These are phyloP conservation scores for Spatulosminthurus flaviceps DNA, from an alignment of 2,888 invertebrate genomes.

Conservation along the genomic window DNA sequence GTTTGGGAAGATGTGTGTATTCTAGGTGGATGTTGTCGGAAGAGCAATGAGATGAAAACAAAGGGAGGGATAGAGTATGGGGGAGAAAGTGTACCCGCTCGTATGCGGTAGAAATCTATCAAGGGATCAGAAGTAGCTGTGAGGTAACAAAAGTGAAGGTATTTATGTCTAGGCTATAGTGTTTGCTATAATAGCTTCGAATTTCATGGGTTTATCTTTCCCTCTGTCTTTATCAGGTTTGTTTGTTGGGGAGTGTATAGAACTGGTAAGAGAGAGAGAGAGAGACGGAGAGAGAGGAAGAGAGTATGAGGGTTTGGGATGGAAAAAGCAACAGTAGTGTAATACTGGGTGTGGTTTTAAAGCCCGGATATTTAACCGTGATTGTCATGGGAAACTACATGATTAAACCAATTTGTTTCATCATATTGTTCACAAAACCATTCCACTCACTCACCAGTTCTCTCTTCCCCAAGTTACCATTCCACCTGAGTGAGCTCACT, in stretches of 20 bases:
- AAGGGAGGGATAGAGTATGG: too few relatives aligned
- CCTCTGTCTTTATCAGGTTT: neutral
- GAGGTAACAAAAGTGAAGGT: neutral
- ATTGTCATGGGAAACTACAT: conserved; percentile 52
- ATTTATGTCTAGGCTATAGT: too few relatives aligned
- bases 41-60: too few relatives aligned
- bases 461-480: conserved; percentile 24
- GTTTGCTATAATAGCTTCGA: too few relatives aligned
- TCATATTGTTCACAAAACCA: conserved; percentile 36
- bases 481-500: conserved; percentile 42
- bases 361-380: conserved; percentile 50
- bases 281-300: neutral
- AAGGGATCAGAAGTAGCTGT: neutral
- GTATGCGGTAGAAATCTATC: neutral
- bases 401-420: conserved; percentile 53
- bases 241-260: conserved; percentile 14
- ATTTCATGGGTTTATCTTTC: too few relatives aligned
- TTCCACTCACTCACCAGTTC: conserved; percentile 29
- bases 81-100: neutral
- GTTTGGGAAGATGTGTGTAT: too few relatives aligned
- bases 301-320: neutral
- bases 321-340: neutral
- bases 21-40: too few relatives aligned
- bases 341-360: conserved; percentile 46
- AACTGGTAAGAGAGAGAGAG: neutral